Conservation (phyloP, 2,797 vertebrate genomes). For the Streptopelia turtur region DNA sequence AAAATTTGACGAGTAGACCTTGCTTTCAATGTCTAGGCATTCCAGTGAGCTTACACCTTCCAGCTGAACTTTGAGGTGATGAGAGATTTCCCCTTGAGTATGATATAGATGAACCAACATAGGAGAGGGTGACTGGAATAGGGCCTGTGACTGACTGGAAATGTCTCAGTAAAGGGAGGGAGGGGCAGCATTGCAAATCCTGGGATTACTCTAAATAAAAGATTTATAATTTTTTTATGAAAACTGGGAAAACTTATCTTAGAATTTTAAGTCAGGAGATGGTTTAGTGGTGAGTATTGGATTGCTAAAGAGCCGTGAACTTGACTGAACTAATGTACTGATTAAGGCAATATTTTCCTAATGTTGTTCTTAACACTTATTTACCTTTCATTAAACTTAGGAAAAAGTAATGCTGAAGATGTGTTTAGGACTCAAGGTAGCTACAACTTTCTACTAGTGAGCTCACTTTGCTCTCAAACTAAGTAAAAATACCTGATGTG, state of each 20-base stretch:
- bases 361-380: neutral
- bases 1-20: neutral
- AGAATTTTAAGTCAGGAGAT: neutral
- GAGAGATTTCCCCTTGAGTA: neutral
- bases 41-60: neutral
- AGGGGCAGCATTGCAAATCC: neutral
- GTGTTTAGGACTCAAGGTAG: neutral
- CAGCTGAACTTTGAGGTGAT: neutral
- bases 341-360: neutral
- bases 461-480: neutral
- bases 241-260: neutral
- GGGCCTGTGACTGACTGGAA: neutral
- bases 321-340: neutral
- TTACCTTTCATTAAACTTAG: neutral
- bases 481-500: fast-evolving
- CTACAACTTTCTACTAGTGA: neutral
- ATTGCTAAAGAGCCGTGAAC: neutral
- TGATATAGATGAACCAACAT: neutral
- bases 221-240: neutral
- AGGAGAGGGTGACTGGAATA: neutral
- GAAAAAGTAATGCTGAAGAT: neutral
- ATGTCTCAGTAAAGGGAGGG: neutral
- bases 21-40: neutral
- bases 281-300: neutral
- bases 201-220: neutral